A percentile compares a stretch with the other conserved stretches of the same genome.
These are phyloP conservation scores for Calycopis cecrops DNA, from an alignment of 1,140 invertebrate species.

Conservation along the genomic window DNA sequence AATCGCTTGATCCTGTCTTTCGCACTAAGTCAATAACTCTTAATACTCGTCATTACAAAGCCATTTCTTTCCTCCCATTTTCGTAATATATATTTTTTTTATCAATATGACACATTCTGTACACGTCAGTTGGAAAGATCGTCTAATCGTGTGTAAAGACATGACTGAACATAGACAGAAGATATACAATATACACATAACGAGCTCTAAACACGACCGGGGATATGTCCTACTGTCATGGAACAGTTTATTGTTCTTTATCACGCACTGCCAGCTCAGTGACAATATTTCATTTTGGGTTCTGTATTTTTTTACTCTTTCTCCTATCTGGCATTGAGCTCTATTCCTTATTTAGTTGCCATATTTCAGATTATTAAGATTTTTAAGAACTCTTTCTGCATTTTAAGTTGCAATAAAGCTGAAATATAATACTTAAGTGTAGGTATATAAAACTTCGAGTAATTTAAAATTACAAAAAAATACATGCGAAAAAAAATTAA, in stretches of 20 bases:
- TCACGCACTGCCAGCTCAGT: conserved; percentile 11
- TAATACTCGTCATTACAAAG: background rate
- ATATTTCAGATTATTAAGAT: too few species aligned
- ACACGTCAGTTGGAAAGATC: conserved; percentile 8
- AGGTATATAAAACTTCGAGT: too few species aligned
- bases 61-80: background rate
- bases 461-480: too few species aligned
- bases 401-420: too few species aligned
- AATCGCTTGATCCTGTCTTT: too few species aligned
- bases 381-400: background rate
- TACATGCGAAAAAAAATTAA: too few species aligned
- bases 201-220: conserved; percentile 9
- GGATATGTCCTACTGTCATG: conserved; percentile 18
- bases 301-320: conserved; percentile 13
- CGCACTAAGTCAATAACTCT: too few species aligned
- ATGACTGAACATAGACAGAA: conserved; percentile 14
- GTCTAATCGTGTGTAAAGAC: conserved; percentile 16
- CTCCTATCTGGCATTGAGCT: too few species aligned
- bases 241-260: conserved; percentile 14
- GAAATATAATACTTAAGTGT: too few species aligned
- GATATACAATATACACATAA: conserved; percentile 11
- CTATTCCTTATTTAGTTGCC: too few species aligned
- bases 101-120: background rate
- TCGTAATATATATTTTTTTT: background rate
- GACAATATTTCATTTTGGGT: conserved; percentile 15